Evolutionary conservation across 2,797 vertebrate genomes (phyloP).

Genomic region (Anguilla pacifica): DNA sequence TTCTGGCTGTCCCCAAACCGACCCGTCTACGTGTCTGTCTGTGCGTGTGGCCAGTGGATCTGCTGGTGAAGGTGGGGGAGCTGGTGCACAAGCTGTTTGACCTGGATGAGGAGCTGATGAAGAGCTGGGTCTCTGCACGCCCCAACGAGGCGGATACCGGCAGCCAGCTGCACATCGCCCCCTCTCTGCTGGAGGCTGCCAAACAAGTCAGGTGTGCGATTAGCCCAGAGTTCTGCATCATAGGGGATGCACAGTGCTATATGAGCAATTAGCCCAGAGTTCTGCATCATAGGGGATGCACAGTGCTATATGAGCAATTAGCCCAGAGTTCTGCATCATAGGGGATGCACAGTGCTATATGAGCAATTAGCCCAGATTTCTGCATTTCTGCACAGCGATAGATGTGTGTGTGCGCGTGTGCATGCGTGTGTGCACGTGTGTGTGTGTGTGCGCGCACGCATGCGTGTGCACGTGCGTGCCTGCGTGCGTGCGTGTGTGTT

Average conservation of each 20-base stretch:
- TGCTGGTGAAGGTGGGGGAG: slow-evolving; percentile 91
- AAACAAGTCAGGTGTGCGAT: slow-evolving; percentile 85
- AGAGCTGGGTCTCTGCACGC: slow-evolving; percentile 79
- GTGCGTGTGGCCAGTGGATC: slow-evolving; percentile 73
- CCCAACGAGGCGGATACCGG: slow-evolving; percentile 46
- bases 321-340: no score
- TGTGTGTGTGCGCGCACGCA: background rate
- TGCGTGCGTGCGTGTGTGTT: background rate
- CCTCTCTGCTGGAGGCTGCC: slow-evolving; percentile 87
- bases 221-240: background rate
- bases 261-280: background rate
- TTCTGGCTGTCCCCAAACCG: background rate
- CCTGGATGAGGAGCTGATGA: slow-evolving; percentile 90
- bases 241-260: background rate
- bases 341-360: no score
- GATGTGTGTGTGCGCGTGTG: background rate
- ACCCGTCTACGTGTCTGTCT: background rate
- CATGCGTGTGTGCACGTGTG: background rate
- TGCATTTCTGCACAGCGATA: no score
- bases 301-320: no score
- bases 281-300: no score
- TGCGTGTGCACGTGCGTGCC: background rate
- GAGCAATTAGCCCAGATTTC: no score
- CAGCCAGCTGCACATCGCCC: slow-evolving; percentile 64
- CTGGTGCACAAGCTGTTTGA: slow-evolving; percentile 94